phyloP scores from a whole-genome alignment of 2,797 vertebrate species.

The Petrocephalus sullivani region DNA sequence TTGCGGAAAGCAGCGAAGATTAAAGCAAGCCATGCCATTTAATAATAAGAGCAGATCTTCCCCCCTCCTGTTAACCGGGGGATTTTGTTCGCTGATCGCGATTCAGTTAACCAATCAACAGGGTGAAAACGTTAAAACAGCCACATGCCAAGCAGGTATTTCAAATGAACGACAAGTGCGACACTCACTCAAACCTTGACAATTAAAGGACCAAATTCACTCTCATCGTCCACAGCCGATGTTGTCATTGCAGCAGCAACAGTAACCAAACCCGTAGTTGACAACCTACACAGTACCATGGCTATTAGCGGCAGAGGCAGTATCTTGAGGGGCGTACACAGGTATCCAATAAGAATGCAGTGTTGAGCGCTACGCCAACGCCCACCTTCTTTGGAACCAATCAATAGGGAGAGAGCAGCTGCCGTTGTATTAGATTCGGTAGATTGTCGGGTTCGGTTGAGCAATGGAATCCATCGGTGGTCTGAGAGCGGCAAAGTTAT shows the following conservation, averaged over 20 bases:
- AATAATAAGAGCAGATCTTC: background rate
- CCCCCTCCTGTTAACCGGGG: background rate
- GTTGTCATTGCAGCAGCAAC: constrained; percentile 62
- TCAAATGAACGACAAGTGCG: constrained; percentile 19
- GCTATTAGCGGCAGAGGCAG: constrained; percentile 51
- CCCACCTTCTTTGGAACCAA: constrained; percentile 45
- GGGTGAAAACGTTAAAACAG: background rate
- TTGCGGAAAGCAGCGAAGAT: background rate
- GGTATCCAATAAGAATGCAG: constrained; percentile 43
- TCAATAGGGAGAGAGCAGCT: constrained; percentile 21
- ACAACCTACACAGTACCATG: constrained; percentile 48
- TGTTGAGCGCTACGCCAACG: constrained; percentile 25
- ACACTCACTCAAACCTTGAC: constrained; percentile 55
- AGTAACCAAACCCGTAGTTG: constrained; percentile 57
- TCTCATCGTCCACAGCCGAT: constrained; percentile 51
- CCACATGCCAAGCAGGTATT: background rate
- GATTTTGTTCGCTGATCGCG: background rate
- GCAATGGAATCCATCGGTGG: constrained; percentile 7
- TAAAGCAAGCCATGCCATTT: background rate
- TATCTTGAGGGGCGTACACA: constrained; percentile 44
- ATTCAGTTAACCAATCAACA: constrained; percentile 6
- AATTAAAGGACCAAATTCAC: constrained; percentile 43
- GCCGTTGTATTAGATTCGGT: constrained; percentile 21
- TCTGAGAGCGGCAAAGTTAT: constrained; percentile 12
- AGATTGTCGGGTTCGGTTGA: constrained; percentile 20